These are phyloP conservation scores for Nycteola revayana DNA, from an alignment of 2,888 invertebrate species.

Conservation along the genomic window DNA sequence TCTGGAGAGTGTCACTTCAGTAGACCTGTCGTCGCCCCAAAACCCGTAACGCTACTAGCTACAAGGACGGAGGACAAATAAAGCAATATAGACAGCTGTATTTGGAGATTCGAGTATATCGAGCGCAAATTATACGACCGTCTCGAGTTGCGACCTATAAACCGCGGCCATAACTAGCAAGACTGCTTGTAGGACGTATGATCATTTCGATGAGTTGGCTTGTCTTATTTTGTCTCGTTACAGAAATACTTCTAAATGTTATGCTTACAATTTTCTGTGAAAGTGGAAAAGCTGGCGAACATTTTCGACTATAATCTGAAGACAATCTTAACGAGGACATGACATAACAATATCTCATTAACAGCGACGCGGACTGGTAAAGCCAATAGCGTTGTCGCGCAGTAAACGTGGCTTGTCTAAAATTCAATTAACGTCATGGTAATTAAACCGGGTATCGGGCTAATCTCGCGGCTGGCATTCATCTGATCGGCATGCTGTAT, in stretches of 20 bases:
- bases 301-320: too few relatives aligned
- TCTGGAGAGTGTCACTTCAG: constrained; percentile 26
- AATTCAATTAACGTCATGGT: constrained; percentile 41
- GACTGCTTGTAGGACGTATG: constrained; percentile 20
- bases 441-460: constrained; percentile 32
- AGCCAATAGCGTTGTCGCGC: constrained; percentile 21
- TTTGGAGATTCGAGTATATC: constrained; percentile 38
- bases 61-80: constrained; percentile 40
- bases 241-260: too few relatives aligned
- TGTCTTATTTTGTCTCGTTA: constrained; percentile 19
- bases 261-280: too few relatives aligned
- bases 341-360: constrained; percentile 12
- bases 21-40: constrained; percentile 28
- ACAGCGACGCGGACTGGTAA: constrained; percentile 6
- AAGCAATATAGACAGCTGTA: constrained; percentile 44
- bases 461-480: constrained; percentile 23
- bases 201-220: constrained; percentile 10
- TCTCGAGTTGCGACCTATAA: constrained; percentile 31
- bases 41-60: constrained; percentile 25
- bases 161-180: constrained; percentile 24
- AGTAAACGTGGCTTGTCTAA: constrained; percentile 31
- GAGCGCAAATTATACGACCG: constrained; percentile 31
- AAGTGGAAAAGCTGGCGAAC: too few relatives aligned
- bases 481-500: constrained; percentile 19
- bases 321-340: not conserved